Conservation (phyloP, 37 sponge, comb jelly and placozoan species). For the Haliclona indistincta region DNA sequence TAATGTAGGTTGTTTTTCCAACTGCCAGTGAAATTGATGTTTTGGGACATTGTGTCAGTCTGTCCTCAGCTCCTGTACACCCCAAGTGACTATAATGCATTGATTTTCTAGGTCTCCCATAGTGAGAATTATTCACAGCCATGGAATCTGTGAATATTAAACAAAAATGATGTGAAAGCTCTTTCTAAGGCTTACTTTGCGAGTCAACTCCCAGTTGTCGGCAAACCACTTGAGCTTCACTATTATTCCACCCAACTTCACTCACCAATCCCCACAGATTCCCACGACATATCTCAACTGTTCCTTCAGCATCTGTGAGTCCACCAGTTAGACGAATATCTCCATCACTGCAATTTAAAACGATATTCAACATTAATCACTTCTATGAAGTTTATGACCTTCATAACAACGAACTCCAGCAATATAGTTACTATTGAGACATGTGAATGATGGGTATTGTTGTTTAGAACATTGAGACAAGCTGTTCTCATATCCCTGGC, state of each 20-base stretch:
- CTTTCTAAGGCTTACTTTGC: conserved; percentile 29
- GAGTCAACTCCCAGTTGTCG: conserved; percentile 9
- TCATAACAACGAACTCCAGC: conserved; percentile 22
- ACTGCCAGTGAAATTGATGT: neutral
- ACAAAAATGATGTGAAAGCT: conserved; percentile 32
- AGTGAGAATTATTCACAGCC: neutral
- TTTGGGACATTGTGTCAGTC: conserved; percentile 5
- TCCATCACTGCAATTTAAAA: neutral
- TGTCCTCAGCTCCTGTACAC: neutral
- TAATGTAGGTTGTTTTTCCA: neutral
- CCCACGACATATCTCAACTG: neutral
- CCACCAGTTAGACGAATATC: neutral
- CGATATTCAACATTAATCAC: too few relatives aligned
- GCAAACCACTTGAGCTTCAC: conserved; percentile 3
- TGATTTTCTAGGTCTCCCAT: conserved; percentile 2
- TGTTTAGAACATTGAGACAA: conserved; percentile 45
- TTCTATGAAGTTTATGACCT: too few relatives aligned
- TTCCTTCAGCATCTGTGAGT: neutral
- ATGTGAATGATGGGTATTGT: too few relatives aligned
- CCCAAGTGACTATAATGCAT: neutral
- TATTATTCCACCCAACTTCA: neutral
- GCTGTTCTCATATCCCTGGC: neutral
- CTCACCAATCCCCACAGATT: neutral
- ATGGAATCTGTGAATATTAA: conserved; percentile 11
- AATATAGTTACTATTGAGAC: neutral